A percentile compares a stretch with the other conserved stretches of the same genome.
Evolutionary conservation across 2,888 invertebrate genomes (phyloP).

Genomic region (Panopea generosa): DNA sequence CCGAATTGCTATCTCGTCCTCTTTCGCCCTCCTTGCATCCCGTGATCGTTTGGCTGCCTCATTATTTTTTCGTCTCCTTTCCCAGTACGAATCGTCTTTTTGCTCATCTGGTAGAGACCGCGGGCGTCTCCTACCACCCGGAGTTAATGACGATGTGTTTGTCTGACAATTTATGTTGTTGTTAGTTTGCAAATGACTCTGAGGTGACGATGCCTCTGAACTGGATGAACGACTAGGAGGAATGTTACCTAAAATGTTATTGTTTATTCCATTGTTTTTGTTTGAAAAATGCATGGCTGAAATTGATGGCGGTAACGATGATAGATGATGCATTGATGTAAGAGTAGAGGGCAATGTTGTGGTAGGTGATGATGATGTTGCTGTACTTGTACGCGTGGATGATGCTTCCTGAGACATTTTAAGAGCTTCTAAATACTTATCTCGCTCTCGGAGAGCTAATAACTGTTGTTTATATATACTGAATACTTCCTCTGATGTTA

Average conservation of each 20-base stretch:
- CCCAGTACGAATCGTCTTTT: conserved; percentile 94
- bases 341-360: conserved; percentile 32
- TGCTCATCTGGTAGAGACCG: conserved; percentile 82
- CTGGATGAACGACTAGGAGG: conserved; percentile 33
- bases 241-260: conserved; percentile 22
- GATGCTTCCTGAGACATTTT: conserved; percentile 54
- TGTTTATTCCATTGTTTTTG: conserved; percentile 39
- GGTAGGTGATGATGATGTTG: conserved; percentile 30
- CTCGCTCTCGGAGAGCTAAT: conserved; percentile 69
- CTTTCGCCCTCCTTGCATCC: conserved; percentile 94
- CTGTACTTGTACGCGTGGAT: conserved; percentile 41
- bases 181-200: conserved; percentile 14
- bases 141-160: conserved; percentile 34
- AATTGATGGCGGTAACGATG: conserved; percentile 44
- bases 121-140: conserved; percentile 72
- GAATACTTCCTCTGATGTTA: conserved; percentile 78
- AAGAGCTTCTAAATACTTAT: conserved; percentile 64
- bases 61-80: conserved; percentile 95
- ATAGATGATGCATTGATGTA: conserved; percentile 31
- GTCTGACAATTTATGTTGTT: conserved; percentile 14
- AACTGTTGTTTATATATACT: conserved; percentile 79
- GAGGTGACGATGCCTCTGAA: conserved; percentile 17
- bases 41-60: conserved; percentile 97
- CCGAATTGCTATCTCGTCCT: conserved; percentile 95
- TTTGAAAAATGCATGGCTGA: conserved; percentile 38